A percentile compares a stretch with the other conserved stretches of the same genome.
phyloP scores from a whole-genome alignment of 2,797 vertebrate genomes.

The Pelodytes ibericus region DNA sequence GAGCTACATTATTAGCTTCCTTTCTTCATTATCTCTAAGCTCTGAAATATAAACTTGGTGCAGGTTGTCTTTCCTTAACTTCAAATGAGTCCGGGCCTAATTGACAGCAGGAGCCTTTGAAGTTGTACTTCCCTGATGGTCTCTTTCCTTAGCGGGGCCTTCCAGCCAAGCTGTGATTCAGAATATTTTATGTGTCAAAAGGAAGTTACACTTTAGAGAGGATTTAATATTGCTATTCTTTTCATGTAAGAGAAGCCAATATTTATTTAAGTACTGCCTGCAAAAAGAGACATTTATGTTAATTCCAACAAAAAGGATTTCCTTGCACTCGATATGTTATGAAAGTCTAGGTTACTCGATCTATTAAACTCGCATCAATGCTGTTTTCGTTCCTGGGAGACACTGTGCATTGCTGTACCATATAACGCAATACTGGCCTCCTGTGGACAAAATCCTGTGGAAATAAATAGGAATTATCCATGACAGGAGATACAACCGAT shows the following conservation, averaged over 20 bases:
- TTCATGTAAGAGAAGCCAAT: slow-evolving; percentile 43
- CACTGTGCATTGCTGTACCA: neutral
- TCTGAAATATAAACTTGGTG: slow-evolving; percentile 34
- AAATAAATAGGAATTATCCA: slow-evolving; percentile 10
- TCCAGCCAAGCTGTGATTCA: slow-evolving; percentile 54
- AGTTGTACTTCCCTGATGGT: slow-evolving; percentile 57
- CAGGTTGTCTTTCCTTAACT: slow-evolving; percentile 42
- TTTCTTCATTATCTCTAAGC: slow-evolving; percentile 47
- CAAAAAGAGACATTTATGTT: slow-evolving; percentile 15
- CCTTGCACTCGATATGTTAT: neutral
- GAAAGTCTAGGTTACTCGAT: slow-evolving; percentile 1
- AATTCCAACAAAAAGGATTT: slow-evolving; percentile 17
- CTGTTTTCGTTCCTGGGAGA: neutral
- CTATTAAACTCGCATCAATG: slow-evolving; percentile 8
- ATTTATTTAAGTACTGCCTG: slow-evolving; percentile 45
- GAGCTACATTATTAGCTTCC: slow-evolving; percentile 55
- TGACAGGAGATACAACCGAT: neutral
- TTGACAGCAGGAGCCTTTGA: slow-evolving; percentile 55
- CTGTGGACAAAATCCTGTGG: slow-evolving; percentile 37
- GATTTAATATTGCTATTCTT: slow-evolving; percentile 56
- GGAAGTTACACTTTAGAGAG: slow-evolving; percentile 53
- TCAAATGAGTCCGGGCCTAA: slow-evolving; percentile 54
- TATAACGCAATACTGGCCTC: slow-evolving; percentile 46
- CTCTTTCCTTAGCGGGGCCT: slow-evolving; percentile 37
- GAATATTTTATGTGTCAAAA: slow-evolving; percentile 51